These are phyloP conservation scores for Pygmarrhopalites habei DNA, from an alignment of 1,140 invertebrate genomes.

Conservation along the genomic window DNA sequence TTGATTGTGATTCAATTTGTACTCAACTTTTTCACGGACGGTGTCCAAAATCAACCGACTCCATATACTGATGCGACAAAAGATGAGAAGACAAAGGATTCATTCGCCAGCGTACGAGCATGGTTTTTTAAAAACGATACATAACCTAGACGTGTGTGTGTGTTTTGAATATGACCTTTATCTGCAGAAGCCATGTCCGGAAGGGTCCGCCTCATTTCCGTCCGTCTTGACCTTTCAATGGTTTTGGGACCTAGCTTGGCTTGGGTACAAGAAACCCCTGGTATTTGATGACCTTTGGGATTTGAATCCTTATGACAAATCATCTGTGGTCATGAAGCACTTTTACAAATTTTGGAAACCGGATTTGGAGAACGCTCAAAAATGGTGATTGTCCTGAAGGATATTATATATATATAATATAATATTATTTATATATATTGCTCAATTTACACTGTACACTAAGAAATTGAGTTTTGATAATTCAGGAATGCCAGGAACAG, in stretches of 20 bases:
- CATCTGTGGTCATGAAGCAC: slow-evolving; percentile 43
- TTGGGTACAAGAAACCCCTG: slow-evolving; percentile 48
- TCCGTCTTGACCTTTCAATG: slow-evolving; percentile 53
- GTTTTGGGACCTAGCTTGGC: slow-evolving; percentile 48
- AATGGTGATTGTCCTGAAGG: too few relatives aligned
- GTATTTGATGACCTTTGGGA: slow-evolving; percentile 50
- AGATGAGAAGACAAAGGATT: not conserved
- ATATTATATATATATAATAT: too few relatives aligned
- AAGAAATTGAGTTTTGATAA: too few relatives aligned
- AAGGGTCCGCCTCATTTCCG: slow-evolving; percentile 50
- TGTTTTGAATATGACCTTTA: not conserved
- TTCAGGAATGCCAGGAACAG: too few relatives aligned
- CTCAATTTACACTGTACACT: too few relatives aligned
- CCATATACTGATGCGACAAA: not conserved
- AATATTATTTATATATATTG: too few relatives aligned
- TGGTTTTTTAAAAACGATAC: not conserved
- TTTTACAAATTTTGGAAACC: slow-evolving; percentile 49
- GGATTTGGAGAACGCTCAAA: slow-evolving; percentile 47
- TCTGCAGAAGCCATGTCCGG: slow-evolving; percentile 49
- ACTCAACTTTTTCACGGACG: slow-evolving; percentile 16
- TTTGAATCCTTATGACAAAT: slow-evolving; percentile 48
- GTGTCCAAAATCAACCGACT: not conserved
- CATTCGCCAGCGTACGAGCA: not conserved
- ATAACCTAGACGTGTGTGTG: not conserved
- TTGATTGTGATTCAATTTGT: not conserved